phyloP scores from a whole-genome alignment of 2,888 invertebrate species.

The Petrophora chlorosata region DNA sequence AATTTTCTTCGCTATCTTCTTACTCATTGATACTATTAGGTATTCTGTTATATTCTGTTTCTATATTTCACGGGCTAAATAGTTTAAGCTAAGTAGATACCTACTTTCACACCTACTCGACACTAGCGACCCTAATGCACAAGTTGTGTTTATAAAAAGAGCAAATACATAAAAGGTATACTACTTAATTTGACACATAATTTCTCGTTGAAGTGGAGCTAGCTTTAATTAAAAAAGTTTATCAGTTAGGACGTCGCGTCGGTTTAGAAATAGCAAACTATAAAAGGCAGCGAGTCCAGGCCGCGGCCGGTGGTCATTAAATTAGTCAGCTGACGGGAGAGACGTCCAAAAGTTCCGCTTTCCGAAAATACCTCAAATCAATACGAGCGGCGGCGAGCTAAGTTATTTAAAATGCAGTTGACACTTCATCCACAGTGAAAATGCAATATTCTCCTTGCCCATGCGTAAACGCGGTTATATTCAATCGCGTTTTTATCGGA shows the following conservation, averaged over 20 bases:
- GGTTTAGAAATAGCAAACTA: conserved; percentile 7
- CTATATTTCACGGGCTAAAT: too few relatives aligned
- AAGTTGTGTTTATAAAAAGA: too few relatives aligned
- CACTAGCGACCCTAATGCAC: too few relatives aligned
- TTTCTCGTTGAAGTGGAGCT: neutral
- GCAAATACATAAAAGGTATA: too few relatives aligned
- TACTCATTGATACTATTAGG: too few relatives aligned
- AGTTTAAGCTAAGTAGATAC: too few relatives aligned
- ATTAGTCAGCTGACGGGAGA: conserved; percentile 27
- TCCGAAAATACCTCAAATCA: conserved; percentile 61
- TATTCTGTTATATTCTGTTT: too few relatives aligned
- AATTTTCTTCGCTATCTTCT: too few relatives aligned
- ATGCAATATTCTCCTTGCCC: conserved; percentile 78
- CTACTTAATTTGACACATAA: neutral
- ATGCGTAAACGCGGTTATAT: conserved; percentile 71
- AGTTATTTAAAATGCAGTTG: conserved; percentile 82
- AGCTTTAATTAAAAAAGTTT: neutral
- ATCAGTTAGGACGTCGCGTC: neutral
- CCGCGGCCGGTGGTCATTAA: conserved; percentile 5
- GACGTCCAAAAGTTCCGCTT: conserved; percentile 30
- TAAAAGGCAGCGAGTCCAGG: neutral
- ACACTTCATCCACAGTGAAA: conserved; percentile 74
- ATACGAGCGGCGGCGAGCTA: conserved; percentile 53
- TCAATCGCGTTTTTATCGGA: conserved; percentile 59
- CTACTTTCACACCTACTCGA: too few relatives aligned